These are phyloP conservation scores for Ia io DNA, from an alignment of 2,113 vertebrate genomes.

Conservation along the genomic window DNA sequence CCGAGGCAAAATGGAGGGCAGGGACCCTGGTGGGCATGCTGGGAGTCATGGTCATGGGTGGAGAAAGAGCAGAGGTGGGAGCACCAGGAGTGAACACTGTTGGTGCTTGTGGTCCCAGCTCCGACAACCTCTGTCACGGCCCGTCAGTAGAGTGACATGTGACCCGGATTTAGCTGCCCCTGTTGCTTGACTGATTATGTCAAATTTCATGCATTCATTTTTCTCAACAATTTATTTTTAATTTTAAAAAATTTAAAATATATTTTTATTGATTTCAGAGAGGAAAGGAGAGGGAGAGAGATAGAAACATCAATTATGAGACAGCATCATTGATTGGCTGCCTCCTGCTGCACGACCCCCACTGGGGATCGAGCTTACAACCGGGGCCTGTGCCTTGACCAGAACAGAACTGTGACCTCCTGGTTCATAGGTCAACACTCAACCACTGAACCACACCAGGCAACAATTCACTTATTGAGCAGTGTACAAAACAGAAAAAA, in stretches of 20 bases:
- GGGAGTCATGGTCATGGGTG: neutral
- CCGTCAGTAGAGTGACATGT: neutral
- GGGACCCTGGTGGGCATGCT: too few relatives aligned
- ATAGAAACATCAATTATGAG: neutral
- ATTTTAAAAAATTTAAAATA: too few relatives aligned
- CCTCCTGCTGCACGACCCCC: neutral
- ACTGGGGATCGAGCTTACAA: neutral
- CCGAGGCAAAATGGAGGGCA: too few relatives aligned
- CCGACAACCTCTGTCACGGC: accelerated
- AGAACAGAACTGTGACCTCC: neutral
- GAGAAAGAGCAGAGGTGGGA: neutral
- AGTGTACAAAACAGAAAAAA: neutral
- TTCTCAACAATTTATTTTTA: neutral
- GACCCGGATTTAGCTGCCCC: neutral
- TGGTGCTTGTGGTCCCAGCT: too few relatives aligned
- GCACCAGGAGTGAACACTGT: too few relatives aligned
- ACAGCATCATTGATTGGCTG: neutral
- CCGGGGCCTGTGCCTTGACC: neutral
- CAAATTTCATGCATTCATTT: neutral
- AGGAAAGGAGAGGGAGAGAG: neutral
- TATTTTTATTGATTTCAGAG: neutral
- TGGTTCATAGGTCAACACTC: neutral
- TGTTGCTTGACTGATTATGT: neutral
- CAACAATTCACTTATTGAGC: neutral
- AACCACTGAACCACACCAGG: neutral